Evolutionary conservation across 2,888 invertebrate species (phyloP).

Genomic region (Limnephilus auricula): DNA sequence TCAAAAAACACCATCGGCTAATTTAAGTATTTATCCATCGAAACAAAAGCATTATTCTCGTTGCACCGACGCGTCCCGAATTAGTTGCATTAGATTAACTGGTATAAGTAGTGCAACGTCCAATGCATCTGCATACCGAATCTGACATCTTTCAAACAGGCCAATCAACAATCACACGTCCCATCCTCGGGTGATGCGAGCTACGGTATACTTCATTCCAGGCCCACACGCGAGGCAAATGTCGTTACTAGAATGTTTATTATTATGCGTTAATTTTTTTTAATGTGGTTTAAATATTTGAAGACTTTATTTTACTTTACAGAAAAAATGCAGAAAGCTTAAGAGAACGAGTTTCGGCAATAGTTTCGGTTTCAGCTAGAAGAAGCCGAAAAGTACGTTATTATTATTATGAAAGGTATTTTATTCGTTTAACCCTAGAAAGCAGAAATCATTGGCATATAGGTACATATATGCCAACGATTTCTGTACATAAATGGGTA

Average conservation of each 20-base stretch:
- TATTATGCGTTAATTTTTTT: no score
- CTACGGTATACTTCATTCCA: slow-evolving; percentile 15
- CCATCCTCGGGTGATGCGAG: slow-evolving; percentile 35
- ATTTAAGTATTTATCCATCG: background rate
- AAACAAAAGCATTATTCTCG: slow-evolving; percentile 45
- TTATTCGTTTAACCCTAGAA: no score
- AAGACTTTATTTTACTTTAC: no score
- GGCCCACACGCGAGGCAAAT: background rate
- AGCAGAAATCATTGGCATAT: no score
- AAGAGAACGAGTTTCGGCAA: no score
- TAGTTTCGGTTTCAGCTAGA: no score
- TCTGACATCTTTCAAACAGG: slow-evolving; percentile 61
- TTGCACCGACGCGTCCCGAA: slow-evolving; percentile 17
- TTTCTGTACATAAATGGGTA: no score
- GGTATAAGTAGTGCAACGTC: slow-evolving; percentile 32
- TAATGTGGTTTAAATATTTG: no score
- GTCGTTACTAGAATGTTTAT: background rate
- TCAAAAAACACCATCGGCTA: background rate
- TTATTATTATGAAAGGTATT: no score
- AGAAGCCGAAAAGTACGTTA: no score
- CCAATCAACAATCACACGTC: slow-evolving; percentile 59
- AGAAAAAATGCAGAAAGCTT: no score
- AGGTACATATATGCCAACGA: no score
- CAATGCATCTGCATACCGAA: slow-evolving; percentile 60
- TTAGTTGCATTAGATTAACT: slow-evolving; percentile 39